Base-by-base conservation (phyloP, 2,797 vertebrate genomes). In the Rhabdophis nuchalis region DNA sequence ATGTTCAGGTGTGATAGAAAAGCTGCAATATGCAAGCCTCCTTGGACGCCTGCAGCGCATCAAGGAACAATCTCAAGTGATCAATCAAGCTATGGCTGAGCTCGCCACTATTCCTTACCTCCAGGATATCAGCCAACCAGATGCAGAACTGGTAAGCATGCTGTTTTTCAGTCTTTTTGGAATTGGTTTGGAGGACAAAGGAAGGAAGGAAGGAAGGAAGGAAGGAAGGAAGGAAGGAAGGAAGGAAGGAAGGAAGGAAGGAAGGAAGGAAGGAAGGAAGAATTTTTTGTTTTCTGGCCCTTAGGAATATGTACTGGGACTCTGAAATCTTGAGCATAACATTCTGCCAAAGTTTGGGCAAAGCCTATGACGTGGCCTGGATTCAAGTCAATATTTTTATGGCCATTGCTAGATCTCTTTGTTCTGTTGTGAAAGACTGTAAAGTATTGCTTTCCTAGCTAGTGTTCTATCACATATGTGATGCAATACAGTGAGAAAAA, bases 21-120 rank as follows among this genome's bases (percentile, higher is more conserved):
- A 96, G 94, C 64, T 98, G 95, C 98, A 97, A 90, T 97, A 97
- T 0, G 96, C 97, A 94, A 97, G 96, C 92, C 95, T 97, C 93
- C 97, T 97, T 58, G 94, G 97, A 92, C 93, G 18, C 93, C 94
- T 98, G 96, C 96, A 96, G 88, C 95, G 96, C 91, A 94, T 95
- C 32, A 93, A 96, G 91, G 98, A 98, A 91, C 96, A 97, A 93
- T 92, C 95, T 87, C 97, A 96, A 88, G 96, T 95, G 94, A 96
- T 98, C 94, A 97, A 98, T 94, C 97, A 97, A 96, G 97, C 91
- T 0, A 96, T 98, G 97, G 97, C 98, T 54, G 97, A 98, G 95
- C 96, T 98, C 92, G 95, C 95, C 9, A 97, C 97, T 23, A 58
- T 97, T 58, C 98, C 97, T 92, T 98, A 98, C 95, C 97, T 97